A percentile compares a stretch with the other conserved stretches of the same genome.
Evolutionary conservation across 2,113 vertebrate species (phyloP).

Genomic region (Muscicapa adusta): DNA sequence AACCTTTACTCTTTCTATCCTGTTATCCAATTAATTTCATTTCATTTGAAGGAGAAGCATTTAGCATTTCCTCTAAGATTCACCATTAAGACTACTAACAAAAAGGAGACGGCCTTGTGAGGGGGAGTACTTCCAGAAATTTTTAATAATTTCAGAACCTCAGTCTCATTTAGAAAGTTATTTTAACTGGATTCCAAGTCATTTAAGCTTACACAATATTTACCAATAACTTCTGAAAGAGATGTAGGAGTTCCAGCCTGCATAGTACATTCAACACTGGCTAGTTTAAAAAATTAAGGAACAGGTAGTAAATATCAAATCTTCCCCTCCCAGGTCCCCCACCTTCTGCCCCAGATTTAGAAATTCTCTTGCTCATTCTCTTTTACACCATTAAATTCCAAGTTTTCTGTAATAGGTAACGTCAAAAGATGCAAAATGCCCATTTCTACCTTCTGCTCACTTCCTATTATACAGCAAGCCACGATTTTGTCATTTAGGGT

Average conservation of each 20-base stretch:
- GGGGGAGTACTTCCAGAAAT: neutral
- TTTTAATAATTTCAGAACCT: neutral
- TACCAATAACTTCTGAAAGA: neutral
- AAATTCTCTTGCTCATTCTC: neutral
- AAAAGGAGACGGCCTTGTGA: neutral
- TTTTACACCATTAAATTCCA: neutral
- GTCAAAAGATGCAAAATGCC: neutral
- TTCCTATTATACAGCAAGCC: neutral
- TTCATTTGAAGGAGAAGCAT: neutral
- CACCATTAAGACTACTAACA: neutral
- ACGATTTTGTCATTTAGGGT: neutral
- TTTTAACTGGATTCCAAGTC: neutral
- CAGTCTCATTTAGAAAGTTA: neutral
- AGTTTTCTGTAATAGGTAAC: neutral
- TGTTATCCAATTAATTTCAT: neutral
- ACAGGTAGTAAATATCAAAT: neutral
- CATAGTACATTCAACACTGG: neutral
- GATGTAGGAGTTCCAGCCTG: neutral
- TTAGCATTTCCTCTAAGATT: neutral
- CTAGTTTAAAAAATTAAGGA: neutral
- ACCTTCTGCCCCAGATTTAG: neutral
- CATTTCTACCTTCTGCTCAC: neutral
- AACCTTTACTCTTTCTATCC: neutral
- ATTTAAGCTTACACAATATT: neutral
- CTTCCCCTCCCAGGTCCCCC: neutral